These are phyloP conservation scores for Agrochola litura DNA, from an alignment of 2,888 invertebrate species.

Conservation along the genomic window DNA sequence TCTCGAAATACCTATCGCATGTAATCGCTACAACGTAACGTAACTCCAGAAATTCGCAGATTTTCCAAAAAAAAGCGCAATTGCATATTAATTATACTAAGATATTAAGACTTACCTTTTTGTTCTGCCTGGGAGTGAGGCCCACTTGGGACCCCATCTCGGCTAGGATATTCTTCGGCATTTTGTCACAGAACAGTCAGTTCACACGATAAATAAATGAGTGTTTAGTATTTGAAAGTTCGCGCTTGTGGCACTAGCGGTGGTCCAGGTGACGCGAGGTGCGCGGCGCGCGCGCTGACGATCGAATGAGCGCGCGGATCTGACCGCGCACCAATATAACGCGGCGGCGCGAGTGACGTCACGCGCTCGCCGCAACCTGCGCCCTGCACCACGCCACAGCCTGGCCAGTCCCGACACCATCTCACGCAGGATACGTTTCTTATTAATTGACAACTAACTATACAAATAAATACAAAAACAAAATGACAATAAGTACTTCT, in stretches of 20 bases:
- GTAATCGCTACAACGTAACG: slow-evolving; percentile 42
- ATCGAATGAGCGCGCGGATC: slow-evolving; percentile 80
- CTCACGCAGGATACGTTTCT: background rate
- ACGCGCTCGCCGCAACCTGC: slow-evolving; percentile 64
- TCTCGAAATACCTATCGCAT: slow-evolving; percentile 61
- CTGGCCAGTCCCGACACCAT: slow-evolving; percentile 12
- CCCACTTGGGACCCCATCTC: slow-evolving; percentile 90
- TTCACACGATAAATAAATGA: slow-evolving; percentile 63
- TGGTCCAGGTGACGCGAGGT: slow-evolving; percentile 76
- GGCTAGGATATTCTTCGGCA: slow-evolving; percentile 87
- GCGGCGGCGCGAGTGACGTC: slow-evolving; percentile 75
- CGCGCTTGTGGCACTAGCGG: slow-evolving; percentile 70
- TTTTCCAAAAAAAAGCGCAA: slow-evolving; percentile 23
- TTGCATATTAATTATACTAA: slow-evolving; percentile 2
- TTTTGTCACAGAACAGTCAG: slow-evolving; percentile 79
- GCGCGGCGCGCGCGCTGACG: slow-evolving; percentile 81
- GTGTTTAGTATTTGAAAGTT: slow-evolving; percentile 67
- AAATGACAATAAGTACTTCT: background rate
- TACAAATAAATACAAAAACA: background rate
- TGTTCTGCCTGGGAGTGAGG: slow-evolving; percentile 83
- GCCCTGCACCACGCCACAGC: slow-evolving; percentile 45
- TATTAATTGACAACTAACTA: background rate
- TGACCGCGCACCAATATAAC: slow-evolving; percentile 78
- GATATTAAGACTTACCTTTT: slow-evolving; percentile 77
- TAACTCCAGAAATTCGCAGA: slow-evolving; percentile 60